Evolutionary conservation across 2,113 vertebrate genomes (phyloP).

Genomic region (Odocoileus virginianus): DNA sequence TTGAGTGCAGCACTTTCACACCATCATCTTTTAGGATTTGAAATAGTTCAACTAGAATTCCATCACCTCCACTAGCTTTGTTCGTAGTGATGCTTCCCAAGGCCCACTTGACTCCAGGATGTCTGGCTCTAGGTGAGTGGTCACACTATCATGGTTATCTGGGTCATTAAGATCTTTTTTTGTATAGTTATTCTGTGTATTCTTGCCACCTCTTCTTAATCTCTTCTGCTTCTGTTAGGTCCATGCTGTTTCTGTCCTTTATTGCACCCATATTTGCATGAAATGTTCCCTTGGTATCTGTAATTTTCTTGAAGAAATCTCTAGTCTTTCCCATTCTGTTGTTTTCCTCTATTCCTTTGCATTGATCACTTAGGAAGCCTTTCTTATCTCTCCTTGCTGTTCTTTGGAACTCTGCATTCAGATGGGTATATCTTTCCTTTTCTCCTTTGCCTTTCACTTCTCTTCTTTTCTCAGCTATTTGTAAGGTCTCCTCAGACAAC

Average conservation of each 20-base stretch:
- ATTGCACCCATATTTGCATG: background rate
- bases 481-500: background rate
- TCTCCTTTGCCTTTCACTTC: background rate
- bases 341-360: background rate
- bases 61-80: background rate
- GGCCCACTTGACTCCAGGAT: background rate
- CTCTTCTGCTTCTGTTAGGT: background rate
- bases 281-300: background rate
- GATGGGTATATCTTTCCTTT: background rate
- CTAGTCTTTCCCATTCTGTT: background rate
- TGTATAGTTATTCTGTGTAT: background rate
- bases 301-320: background rate
- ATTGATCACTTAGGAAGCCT: background rate
- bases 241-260: background rate
- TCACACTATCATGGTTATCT: background rate
- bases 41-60: background rate
- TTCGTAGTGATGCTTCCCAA: background rate
- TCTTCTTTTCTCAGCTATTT: background rate
- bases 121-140: background rate
- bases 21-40: background rate
- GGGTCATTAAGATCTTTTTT: background rate
- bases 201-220: background rate
- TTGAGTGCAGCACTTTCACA: background rate
- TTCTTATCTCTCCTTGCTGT: background rate
- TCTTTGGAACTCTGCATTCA: background rate